These are phyloP conservation scores for Leptura quadrifasciata DNA, from an alignment of 2,888 invertebrate species.

Conservation along the genomic window DNA sequence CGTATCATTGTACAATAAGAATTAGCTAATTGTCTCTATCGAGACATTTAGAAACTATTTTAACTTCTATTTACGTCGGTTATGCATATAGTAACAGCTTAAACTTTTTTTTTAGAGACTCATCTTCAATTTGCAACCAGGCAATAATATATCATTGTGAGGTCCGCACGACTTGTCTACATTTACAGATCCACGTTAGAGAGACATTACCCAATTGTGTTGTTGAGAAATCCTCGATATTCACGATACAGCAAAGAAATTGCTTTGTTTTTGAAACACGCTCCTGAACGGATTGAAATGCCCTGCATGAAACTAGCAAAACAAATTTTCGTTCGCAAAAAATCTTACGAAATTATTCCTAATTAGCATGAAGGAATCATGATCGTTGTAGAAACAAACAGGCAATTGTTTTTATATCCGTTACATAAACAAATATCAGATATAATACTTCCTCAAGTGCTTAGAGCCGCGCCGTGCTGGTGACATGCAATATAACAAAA, in stretches of 20 bases:
- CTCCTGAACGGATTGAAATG: constrained; percentile 44
- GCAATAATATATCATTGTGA: constrained; percentile 49
- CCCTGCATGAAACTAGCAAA: constrained; percentile 35
- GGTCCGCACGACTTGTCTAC: constrained; percentile 51
- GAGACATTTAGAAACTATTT: constrained; percentile 20
- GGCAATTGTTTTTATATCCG: constrained; percentile 24
- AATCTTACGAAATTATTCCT: constrained; percentile 33
- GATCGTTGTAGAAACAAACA: constrained; percentile 18
- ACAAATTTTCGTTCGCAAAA: constrained; percentile 34
- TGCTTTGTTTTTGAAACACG: constrained; percentile 50
- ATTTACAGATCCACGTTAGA: constrained; percentile 57
- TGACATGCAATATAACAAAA: constrained; percentile 3
- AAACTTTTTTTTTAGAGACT: constrained; percentile 2
- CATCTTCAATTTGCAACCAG: constrained; percentile 24
- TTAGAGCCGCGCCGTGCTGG: neutral
- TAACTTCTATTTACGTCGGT: too few relatives aligned
- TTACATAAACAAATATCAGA: constrained; percentile 17
- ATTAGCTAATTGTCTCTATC: constrained; percentile 46
- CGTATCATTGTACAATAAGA: constrained; percentile 54
- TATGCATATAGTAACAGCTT: too few relatives aligned
- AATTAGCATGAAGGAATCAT: constrained; percentile 26
- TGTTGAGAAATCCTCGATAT: constrained; percentile 60
- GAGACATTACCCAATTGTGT: constrained; percentile 55
- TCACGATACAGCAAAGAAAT: constrained; percentile 58
- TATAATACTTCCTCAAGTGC: neutral